Evolutionary conservation across 2,888 invertebrate genomes (phyloP).

Genomic region (Muscina levida): DNA sequence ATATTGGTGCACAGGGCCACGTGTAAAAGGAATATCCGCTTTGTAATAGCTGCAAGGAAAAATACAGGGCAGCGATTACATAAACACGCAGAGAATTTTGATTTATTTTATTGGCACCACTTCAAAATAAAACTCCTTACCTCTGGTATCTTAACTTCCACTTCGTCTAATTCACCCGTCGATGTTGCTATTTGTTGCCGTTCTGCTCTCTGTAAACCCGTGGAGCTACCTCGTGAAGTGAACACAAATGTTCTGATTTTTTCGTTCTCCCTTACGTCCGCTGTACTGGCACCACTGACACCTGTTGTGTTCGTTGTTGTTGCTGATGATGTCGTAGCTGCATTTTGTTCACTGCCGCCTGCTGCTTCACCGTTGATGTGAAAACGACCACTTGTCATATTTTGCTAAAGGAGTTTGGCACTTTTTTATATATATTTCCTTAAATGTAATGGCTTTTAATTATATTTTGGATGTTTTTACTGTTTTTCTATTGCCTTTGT

Average conservation of each 20-base stretch:
- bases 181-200: constrained; percentile 16
- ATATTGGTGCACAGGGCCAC: constrained; percentile 95
- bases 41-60: constrained; percentile 84
- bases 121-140: constrained; percentile 79
- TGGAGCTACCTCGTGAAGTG: constrained; percentile 81
- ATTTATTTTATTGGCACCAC: not conserved
- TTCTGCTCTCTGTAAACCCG: constrained; percentile 50
- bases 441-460: too few species aligned
- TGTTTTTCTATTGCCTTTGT: too few species aligned
- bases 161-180: constrained; percentile 83
- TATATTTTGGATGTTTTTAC: too few species aligned
- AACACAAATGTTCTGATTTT: constrained; percentile 92
- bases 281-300: constrained; percentile 51
- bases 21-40: constrained; percentile 96
- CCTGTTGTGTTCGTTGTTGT: constrained; percentile 56
- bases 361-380: constrained; percentile 82
- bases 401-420: constrained; percentile 28
- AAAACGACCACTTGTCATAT: constrained; percentile 76
- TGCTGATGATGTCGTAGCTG: constrained; percentile 54
- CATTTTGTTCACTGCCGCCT: constrained; percentile 62
- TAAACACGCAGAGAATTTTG: constrained; percentile 9
- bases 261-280: constrained; percentile 78
- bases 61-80: constrained; percentile 35
- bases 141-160: constrained; percentile 91
- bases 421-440: too few species aligned